Evolutionary conservation across 30 jellyfish, hydroid and myxozoan species (phyloP).

Genomic region (Catostylus mosaicus): DNA sequence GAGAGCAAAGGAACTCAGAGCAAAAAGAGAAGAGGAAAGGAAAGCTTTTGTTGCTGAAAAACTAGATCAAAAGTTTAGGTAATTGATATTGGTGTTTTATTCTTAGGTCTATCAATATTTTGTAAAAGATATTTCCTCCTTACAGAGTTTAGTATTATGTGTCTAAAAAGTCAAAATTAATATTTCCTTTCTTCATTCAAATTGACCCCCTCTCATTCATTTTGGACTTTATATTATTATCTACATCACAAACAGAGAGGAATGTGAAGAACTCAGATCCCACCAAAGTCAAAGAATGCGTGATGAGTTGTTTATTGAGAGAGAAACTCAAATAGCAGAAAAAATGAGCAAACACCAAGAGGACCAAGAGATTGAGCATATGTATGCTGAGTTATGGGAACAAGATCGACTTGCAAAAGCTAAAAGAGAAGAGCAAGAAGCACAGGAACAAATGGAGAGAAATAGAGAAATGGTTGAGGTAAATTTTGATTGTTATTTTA

Average conservation of each 20-base stretch:
- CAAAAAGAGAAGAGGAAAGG: conserved; percentile 83
- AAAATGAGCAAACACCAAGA: conserved; percentile 33
- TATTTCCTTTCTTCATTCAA: too few relatives aligned
- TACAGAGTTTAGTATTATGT: neutral
- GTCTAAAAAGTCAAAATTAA: neutral
- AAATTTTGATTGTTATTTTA: too few relatives aligned
- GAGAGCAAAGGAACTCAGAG: conserved; percentile 68
- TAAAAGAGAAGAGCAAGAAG: conserved; percentile 73
- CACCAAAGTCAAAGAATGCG: conserved; percentile 62
- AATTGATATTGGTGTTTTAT: neutral
- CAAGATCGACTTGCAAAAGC: conserved; percentile 81
- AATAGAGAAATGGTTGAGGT: conserved; percentile 82
- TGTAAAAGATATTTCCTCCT: neutral
- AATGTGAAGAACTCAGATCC: conserved; percentile 88
- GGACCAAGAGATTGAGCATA: conserved; percentile 61
- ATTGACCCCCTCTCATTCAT: too few relatives aligned
- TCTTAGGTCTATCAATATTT: neutral
- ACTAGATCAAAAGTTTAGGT: conserved; percentile 90
- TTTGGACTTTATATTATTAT: too few relatives aligned
- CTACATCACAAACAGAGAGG: conserved; percentile 43
- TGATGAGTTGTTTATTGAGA: conserved; percentile 74
- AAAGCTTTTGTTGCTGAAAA: conserved; percentile 74
- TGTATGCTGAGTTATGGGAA: conserved; percentile 85
- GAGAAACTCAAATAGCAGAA: conserved; percentile 71
- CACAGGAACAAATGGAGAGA: conserved; percentile 67